phyloP scores from a whole-genome alignment of 1,140 invertebrate species.

The Caenorhabditis tropicalis region DNA sequence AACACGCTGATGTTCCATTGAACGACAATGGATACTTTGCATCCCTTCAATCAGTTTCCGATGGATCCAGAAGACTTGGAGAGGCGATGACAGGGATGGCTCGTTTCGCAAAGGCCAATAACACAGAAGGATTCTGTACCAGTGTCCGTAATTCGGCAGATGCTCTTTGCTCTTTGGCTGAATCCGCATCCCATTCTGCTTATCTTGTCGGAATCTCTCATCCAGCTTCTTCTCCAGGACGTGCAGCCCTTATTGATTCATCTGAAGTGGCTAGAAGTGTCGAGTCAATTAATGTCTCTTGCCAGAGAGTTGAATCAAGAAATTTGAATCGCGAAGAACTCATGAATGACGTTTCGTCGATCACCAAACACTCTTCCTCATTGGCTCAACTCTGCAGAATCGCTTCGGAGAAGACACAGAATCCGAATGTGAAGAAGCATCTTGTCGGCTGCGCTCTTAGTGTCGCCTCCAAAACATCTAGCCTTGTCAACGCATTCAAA shows the following conservation, averaged over 20 bases:
- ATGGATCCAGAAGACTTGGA: slow-evolving; percentile 84
- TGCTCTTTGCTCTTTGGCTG: slow-evolving; percentile 89
- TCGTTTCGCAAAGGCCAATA: slow-evolving; percentile 85
- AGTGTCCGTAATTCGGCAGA: slow-evolving; percentile 32
- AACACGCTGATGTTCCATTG: slow-evolving; percentile 86
- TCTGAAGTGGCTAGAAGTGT: slow-evolving; percentile 86
- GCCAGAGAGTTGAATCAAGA: slow-evolving; percentile 80
- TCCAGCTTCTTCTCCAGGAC: slow-evolving; percentile 85
- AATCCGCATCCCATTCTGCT: slow-evolving; percentile 89
- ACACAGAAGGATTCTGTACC: slow-evolving; percentile 76
- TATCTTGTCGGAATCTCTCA: slow-evolving; percentile 93
- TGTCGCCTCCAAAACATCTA: slow-evolving; percentile 93
- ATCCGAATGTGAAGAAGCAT: slow-evolving; percentile 89
- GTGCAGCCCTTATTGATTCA: slow-evolving; percentile 89
- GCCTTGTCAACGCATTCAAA: slow-evolving; percentile 93
- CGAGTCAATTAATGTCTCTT: slow-evolving; percentile 86
- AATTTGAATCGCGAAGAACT: slow-evolving; percentile 77
- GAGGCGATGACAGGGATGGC: slow-evolving; percentile 93
- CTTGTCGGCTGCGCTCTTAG: slow-evolving; percentile 97
- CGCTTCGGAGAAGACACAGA: slow-evolving; percentile 88
- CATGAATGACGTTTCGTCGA: slow-evolving; percentile 77
- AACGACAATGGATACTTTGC: slow-evolving; percentile 90
- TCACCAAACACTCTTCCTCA: slow-evolving; percentile 86
- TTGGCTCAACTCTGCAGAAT: slow-evolving; percentile 91
- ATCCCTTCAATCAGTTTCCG: slow-evolving; percentile 89